A percentile compares a stretch with the other conserved stretches of the same genome.
These are phyloP conservation scores for Larimichthys crocea DNA, from an alignment of 2,113 vertebrate genomes.

Conservation along the genomic window DNA sequence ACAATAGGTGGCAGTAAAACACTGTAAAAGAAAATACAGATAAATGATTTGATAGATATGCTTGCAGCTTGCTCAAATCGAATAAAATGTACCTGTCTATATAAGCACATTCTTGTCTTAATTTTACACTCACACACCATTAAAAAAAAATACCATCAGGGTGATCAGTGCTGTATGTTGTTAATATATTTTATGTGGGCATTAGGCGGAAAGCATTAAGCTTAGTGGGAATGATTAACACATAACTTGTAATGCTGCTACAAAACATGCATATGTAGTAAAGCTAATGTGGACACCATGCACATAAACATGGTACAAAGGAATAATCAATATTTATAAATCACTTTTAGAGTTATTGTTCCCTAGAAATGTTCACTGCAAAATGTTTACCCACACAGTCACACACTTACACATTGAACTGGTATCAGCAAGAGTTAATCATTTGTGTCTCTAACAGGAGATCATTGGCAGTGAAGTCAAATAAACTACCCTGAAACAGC, in stretches of 20 bases:
- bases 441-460: constrained; percentile 33
- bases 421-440: constrained; percentile 14
- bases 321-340: background rate
- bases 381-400: background rate
- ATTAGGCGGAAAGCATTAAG: background rate
- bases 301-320: background rate
- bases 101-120: constrained; percentile 9
- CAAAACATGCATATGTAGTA: background rate
- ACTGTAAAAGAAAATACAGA: constrained; percentile 30
- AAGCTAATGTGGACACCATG: background rate
- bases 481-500: constrained; percentile 55
- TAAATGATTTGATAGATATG: background rate
- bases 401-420: background rate
- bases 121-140: constrained; percentile 9
- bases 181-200: background rate
- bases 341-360: background rate
- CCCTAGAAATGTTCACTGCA: background rate
- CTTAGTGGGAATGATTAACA: background rate
- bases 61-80: constrained; percentile 16
- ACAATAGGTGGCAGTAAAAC: constrained; percentile 80
- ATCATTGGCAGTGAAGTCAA: constrained; percentile 54
- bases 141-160: background rate
- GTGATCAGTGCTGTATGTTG: background rate
- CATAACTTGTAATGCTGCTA: background rate
- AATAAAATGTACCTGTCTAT: constrained; percentile 26